Evolutionary conservation across 2,797 vertebrate species (phyloP).

Genomic region (Trematomus bernacchii): DNA sequence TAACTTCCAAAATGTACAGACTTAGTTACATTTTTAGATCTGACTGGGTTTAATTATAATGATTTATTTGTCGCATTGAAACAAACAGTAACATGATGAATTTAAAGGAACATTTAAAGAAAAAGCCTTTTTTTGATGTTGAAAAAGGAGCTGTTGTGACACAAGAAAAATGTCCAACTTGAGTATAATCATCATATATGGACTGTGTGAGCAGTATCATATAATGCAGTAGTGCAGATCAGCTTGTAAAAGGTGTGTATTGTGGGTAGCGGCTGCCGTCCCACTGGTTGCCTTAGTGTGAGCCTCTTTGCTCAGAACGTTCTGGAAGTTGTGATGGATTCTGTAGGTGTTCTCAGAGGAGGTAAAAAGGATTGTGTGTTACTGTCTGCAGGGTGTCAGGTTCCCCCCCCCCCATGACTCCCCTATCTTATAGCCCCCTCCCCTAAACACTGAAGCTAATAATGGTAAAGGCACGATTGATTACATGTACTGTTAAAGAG

Average conservation of each 20-base stretch:
- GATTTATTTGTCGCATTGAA: conserved; percentile 8
- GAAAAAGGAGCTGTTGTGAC: too few species aligned
- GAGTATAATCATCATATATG: background rate
- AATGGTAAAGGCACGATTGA: background rate
- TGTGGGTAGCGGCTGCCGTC: too few species aligned
- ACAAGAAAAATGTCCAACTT: too few species aligned
- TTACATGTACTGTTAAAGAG: background rate
- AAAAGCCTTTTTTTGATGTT: background rate
- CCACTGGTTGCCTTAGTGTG: background rate
- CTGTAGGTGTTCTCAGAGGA: conserved; percentile 11
- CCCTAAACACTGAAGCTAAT: background rate
- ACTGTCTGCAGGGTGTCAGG: conserved; percentile 31
- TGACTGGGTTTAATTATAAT: conserved; percentile 32
- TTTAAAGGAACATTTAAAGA: background rate
- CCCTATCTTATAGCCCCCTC: conserved; percentile 2
- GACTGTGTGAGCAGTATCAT: background rate
- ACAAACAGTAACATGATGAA: conserved; percentile 11
- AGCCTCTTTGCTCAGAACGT: background rate
- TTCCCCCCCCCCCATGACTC: conserved; percentile 28
- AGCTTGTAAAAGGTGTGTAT: too few species aligned
- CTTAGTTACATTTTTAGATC: conserved; percentile 10
- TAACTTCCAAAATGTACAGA: background rate
- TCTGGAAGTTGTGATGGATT: conserved; percentile 5
- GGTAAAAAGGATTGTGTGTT: conserved; percentile 34
- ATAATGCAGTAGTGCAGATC: background rate